phyloP scores from a whole-genome alignment of 2,797 vertebrate genomes.

The Poecilia wingei region DNA sequence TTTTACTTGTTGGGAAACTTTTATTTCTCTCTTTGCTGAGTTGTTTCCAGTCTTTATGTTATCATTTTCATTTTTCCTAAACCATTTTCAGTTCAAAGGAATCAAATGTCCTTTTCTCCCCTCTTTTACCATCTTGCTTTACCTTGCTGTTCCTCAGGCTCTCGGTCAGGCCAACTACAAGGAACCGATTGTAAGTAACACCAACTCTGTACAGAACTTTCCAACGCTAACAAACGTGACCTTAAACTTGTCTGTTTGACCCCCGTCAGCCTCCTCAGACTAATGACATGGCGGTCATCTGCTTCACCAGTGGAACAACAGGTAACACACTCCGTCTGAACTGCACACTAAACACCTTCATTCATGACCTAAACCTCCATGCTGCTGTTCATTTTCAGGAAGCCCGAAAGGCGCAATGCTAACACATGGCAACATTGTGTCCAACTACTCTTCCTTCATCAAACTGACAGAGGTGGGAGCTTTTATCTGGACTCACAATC shows the following conservation, averaged over 20 bases:
- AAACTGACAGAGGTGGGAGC: slow-evolving; percentile 87
- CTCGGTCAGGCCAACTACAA: slow-evolving; percentile 70
- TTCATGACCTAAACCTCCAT: neutral
- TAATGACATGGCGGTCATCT: slow-evolving; percentile 89
- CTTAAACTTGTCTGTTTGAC: neutral
- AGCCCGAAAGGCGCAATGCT: slow-evolving; percentile 94
- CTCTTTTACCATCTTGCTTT: neutral
- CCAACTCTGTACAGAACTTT: neutral
- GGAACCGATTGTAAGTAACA: slow-evolving; percentile 69
- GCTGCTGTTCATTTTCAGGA: slow-evolving; percentile 70
- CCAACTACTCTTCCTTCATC: slow-evolving; percentile 91
- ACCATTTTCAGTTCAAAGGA: neutral
- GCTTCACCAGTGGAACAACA: slow-evolving; percentile 94
- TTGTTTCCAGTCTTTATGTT: neutral
- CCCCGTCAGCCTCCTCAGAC: slow-evolving; percentile 83
- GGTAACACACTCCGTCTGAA: slow-evolving; percentile 68
- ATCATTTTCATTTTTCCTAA: neutral
- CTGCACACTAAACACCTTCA: neutral
- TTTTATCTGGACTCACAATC: neutral
- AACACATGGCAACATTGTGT: slow-evolving; percentile 91
- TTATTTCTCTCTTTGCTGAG: neutral
- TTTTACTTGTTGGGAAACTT: neutral
- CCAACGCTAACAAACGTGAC: neutral
- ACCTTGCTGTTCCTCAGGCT: slow-evolving; percentile 56
- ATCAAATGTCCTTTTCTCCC: neutral